Conservation (phyloP, 2,113 vertebrate species). For the Macaca fascicularis region DNA sequence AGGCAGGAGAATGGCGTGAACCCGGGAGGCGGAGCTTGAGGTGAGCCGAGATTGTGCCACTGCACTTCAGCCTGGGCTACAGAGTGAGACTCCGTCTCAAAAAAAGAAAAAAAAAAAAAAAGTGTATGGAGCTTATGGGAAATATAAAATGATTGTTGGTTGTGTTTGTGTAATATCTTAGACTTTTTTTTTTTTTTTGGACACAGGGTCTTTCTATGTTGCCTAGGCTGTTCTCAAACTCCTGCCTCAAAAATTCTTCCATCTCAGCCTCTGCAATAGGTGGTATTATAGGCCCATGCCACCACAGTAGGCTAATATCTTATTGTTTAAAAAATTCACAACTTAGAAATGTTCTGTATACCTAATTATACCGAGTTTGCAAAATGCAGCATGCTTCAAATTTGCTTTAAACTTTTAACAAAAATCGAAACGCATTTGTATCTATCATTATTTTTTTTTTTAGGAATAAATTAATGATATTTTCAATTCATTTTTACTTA, state of each 20-base stretch:
- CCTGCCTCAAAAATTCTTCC: no score
- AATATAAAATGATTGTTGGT: not conserved
- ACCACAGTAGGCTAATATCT: no score
- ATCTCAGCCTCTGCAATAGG: no score
- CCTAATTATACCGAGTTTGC: not conserved
- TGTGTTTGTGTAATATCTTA: not conserved
- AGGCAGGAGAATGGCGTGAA: no score
- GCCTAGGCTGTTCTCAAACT: no score
- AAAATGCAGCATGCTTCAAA: not conserved
- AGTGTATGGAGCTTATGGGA: not conserved
- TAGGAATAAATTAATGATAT: not conserved
- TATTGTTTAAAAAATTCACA: no score
- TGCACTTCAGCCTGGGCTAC: no score
- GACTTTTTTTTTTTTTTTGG: no score
- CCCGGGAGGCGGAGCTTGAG: no score
- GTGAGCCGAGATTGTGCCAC: fast-evolving
- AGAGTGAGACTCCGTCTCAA: no score
- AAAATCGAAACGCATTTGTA: not conserved
- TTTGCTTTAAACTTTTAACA: not conserved
- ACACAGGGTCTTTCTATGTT: no score
- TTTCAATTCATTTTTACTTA: slow-evolving; percentile 76
- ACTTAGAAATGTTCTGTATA: not conserved
- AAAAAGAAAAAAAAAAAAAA: not conserved
- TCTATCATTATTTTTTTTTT: not conserved
- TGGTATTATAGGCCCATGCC: no score